A percentile compares a stretch with the other conserved stretches of the same genome.
phyloP scores from a whole-genome alignment of 2,113 vertebrate species.

The Reinhardtius hippoglossoides region DNA sequence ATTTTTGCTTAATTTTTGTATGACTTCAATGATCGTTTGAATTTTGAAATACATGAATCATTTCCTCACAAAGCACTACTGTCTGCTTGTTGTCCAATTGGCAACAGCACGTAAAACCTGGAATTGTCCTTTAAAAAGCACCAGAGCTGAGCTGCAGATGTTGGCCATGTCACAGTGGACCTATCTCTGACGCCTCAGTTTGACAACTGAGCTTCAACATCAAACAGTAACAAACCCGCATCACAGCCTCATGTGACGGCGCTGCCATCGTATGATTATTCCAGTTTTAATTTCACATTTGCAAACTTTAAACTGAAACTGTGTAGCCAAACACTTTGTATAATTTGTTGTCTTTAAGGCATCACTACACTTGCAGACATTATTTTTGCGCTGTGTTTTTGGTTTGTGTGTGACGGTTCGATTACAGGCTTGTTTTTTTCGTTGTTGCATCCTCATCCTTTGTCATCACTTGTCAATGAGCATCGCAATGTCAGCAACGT shows the following conservation, averaged over 20 bases:
- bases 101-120: neutral
- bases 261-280: conserved; percentile 12
- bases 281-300: conserved; percentile 61
- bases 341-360: neutral
- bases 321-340: neutral
- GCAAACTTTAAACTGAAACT: conserved; percentile 1
- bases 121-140: neutral
- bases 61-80: neutral
- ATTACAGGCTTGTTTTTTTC: conserved; percentile 1
- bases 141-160: too few species aligned
- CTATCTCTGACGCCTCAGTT: conserved; percentile 7
- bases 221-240: neutral
- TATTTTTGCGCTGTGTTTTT: conserved; percentile 29
- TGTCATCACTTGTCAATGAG: conserved; percentile 38
- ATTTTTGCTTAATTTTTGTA: neutral
- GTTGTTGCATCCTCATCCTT: neutral
- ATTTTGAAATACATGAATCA: too few species aligned
- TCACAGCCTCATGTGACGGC: neutral
- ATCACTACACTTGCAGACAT: conserved; percentile 31
- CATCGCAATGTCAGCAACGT: conserved; percentile 52
- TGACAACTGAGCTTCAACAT: conserved; percentile 10
- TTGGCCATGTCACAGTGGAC: neutral
- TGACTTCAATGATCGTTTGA: too few species aligned
- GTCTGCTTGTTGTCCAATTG: conserved; percentile 16
- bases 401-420: neutral